Base-by-base conservation (phyloP, 2,797 vertebrate genomes). In the Peromyscus aztecus region DNA sequence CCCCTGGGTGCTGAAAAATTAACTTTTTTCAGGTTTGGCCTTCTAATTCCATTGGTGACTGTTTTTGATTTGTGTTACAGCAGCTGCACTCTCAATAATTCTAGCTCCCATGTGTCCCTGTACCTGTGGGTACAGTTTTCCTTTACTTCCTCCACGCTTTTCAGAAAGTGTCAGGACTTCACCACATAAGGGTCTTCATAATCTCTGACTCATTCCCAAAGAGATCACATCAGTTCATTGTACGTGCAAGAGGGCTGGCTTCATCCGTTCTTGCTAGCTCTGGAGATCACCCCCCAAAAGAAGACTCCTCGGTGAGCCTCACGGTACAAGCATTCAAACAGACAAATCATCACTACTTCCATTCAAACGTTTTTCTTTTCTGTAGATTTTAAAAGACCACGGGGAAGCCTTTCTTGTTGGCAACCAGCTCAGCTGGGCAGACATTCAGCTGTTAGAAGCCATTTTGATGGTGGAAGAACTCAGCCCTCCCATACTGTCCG, bases 401-500 rank as follows among this genome's bases (percentile, higher is more conserved):
- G 97, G 98, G 61, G 97, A 98, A 67, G 90, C 98, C 23, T 99
- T 99, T 97, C 98, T 99, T 69, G 99, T 99, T 89, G 99, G 99
- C 95, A 98, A 98, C 59, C 98, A 92, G 90, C 71, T 99, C 34
- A 99, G 98, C 81, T 98, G 94, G 97, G 99, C 99, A 73, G 99
- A 99, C 94, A 98, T 99, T 63, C 98, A 98, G 12, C 97, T 99
- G 67, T 75, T 99, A 73, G 99, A 99, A 98, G 97, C 92, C 46
- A 98, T 99, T 89, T 98, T 99, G 97, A 99, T 99, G 99, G 43
- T 99, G 96, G 99, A 99, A 97, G 99, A 99, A 96, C 96, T 43
- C 0, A 97, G 98, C 9, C 65, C 98, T 27, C 98, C 89, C 49
- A 97, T 99, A 59, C 98, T 99, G 9, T 97, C 94, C 0, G 96